A percentile compares a stretch with the other conserved stretches of the same genome.
Evolutionary conservation across 2,113 vertebrate genomes (phyloP).

Genomic region (Thunnus maccoyii): DNA sequence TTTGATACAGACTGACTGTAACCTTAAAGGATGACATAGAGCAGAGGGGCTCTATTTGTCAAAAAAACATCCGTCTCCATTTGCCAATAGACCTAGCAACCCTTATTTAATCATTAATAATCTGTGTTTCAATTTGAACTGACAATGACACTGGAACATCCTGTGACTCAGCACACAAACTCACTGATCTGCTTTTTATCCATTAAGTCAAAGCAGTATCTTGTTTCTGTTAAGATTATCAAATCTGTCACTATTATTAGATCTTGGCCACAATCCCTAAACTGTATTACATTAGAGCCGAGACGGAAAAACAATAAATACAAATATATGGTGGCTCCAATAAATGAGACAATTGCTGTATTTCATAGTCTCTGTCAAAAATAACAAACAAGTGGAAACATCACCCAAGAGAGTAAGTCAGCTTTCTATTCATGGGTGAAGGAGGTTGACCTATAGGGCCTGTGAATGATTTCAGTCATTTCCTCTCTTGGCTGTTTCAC

Average conservation of each 20-base stretch:
- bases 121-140: not conserved
- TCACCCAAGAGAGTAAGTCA: conserved; percentile 58
- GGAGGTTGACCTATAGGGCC: conserved; percentile 50
- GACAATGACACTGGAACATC: not conserved
- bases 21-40: conserved; percentile 4
- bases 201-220: not conserved
- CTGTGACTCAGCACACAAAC: not conserved
- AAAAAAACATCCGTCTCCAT: not conserved
- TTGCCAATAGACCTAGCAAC: not conserved
- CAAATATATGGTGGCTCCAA: not conserved
- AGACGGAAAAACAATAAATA: not conserved
- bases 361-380: conserved; percentile 4
- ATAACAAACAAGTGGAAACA: conserved; percentile 53
- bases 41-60: not conserved
- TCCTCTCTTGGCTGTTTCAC: conserved; percentile 52
- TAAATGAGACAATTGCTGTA: not conserved
- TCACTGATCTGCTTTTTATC: not conserved
- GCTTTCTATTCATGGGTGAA: conserved; percentile 59
- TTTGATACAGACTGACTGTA: conserved; percentile 13
- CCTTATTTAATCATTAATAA: not conserved
- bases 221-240: not conserved
- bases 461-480: conserved; percentile 57
- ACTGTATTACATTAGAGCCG: not conserved
- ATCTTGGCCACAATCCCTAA: not conserved
- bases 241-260: not conserved